Evolutionary conservation across 1,140 invertebrate species (phyloP).

Genomic region (Bactericera cockerelli): DNA sequence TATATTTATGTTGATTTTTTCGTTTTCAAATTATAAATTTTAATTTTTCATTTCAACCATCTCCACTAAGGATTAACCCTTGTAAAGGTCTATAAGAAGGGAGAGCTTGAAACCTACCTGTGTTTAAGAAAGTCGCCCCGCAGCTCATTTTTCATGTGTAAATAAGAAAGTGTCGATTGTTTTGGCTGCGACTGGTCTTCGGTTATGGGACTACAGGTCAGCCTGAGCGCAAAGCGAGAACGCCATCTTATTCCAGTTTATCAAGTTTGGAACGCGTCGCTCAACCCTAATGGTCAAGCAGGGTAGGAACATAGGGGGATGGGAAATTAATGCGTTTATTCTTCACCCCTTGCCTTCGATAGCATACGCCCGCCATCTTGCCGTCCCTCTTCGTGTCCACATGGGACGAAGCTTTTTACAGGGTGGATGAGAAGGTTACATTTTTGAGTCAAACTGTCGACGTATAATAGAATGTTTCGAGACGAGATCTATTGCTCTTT

Average conservation of each 20-base stretch:
- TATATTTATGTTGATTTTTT: too few species aligned
- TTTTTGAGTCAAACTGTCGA: background rate
- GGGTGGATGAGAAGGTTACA: background rate
- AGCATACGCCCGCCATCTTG: background rate
- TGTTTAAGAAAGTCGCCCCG: background rate
- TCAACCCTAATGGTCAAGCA: slow-evolving; percentile 8
- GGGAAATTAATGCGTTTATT: background rate
- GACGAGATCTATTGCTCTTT: too few species aligned
- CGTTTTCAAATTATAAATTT: too few species aligned
- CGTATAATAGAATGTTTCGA: background rate
- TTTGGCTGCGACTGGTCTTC: slow-evolving; percentile 7
- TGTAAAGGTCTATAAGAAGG: background rate
- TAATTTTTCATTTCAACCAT: background rate
- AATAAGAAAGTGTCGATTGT: slow-evolving; percentile 2
- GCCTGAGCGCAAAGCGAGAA: background rate
- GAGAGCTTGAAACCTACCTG: background rate
- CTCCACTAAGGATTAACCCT: background rate
- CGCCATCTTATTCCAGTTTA: background rate
- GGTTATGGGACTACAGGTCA: background rate
- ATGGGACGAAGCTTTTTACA: background rate
- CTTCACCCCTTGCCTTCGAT: background rate
- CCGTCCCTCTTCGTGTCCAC: background rate
- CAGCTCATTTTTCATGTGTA: background rate
- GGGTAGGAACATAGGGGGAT: background rate
- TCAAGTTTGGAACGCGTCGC: background rate